phyloP scores from a whole-genome alignment of 2,888 invertebrate species.

The Dryomyza anilis region DNA sequence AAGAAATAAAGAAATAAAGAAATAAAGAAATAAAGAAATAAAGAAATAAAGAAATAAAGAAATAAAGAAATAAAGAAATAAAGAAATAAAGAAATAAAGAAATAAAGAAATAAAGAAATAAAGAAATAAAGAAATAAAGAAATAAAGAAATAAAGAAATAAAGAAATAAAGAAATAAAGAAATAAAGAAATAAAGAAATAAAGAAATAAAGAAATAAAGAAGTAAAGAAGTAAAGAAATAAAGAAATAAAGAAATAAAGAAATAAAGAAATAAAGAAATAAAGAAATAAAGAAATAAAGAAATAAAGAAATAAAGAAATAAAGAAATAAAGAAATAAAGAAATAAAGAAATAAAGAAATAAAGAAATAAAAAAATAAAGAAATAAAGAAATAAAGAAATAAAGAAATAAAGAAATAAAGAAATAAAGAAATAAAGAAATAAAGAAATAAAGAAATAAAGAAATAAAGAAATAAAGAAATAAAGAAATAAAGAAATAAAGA shows the following conservation, averaged over 20 bases:
- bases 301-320: background rate
- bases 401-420: background rate
- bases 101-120: too few species aligned
- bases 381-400: background rate
- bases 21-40: background rate
- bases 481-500: background rate
- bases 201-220: background rate
- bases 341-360: background rate
- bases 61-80: background rate
- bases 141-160: too few species aligned
- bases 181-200: background rate
- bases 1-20: background rate
- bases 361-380: background rate
- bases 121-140: too few species aligned
- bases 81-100: background rate
- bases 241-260: background rate
- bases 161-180: background rate
- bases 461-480: background rate
- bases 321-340: background rate
- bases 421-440: background rate
- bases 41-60: background rate
- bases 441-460: background rate
- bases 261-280: background rate
- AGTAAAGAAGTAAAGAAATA: background rate
- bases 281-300: background rate